These are phyloP conservation scores for Crypturellus undulatus DNA, from an alignment of 2,113 vertebrate genomes.

Conservation along the genomic window DNA sequence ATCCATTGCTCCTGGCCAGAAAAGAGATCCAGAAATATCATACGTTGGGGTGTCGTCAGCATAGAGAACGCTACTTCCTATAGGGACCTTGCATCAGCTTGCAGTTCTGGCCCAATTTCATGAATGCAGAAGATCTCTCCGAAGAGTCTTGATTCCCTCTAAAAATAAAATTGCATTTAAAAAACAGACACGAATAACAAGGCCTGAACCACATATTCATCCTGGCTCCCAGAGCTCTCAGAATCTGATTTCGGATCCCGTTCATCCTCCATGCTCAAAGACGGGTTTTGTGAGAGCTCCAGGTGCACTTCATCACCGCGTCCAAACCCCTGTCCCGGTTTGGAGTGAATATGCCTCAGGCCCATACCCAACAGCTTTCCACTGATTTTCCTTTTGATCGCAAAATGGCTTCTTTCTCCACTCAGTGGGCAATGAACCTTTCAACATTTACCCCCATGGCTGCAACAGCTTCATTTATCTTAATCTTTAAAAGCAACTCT, in stretches of 20 bases:
- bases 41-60: background rate
- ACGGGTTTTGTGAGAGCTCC: background rate
- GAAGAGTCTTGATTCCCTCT: background rate
- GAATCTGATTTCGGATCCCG: background rate
- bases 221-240: background rate
- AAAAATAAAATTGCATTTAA: background rate
- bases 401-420: background rate
- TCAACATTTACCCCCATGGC: constrained; percentile 36
- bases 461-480: constrained; percentile 67
- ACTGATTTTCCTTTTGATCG: constrained; percentile 4
- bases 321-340: background rate
- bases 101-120: background rate
- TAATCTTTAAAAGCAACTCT: constrained; percentile 63
- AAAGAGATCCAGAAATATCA: constrained; percentile 16
- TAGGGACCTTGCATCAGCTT: background rate
- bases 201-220: background rate
- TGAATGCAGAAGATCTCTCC: background rate
- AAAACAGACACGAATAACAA: background rate
- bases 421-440: constrained; percentile 45
- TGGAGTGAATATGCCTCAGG: background rate
- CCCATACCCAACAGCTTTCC: background rate
- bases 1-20: constrained; percentile 1
- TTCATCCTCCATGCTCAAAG: background rate
- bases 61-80: background rate
- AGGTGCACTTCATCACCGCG: background rate